These are phyloP conservation scores for Iselma pallidipennis DNA, from an alignment of 2,888 invertebrate genomes.

Conservation along the genomic window DNA sequence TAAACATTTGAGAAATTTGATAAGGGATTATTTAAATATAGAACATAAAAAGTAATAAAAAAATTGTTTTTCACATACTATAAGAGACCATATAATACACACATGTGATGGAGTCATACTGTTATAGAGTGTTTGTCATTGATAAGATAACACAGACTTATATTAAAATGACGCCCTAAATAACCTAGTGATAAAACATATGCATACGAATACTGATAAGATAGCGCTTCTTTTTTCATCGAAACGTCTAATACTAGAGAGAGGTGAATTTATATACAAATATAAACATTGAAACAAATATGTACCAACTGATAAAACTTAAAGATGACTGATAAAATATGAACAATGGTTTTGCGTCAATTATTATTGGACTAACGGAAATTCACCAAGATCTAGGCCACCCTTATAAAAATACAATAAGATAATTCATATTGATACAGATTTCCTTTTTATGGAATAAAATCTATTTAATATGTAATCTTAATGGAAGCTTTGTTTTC, in stretches of 20 bases:
- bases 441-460: too few species aligned
- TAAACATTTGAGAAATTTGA: conserved; percentile 19
- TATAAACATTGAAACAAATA: conserved; percentile 17
- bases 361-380: conserved; percentile 15
- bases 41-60: conserved; percentile 17
- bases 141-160: conserved; percentile 23
- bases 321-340: conserved; percentile 16
- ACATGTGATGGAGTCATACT: conserved; percentile 16
- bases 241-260: conserved; percentile 17
- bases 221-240: conserved; percentile 16
- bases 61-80: conserved; percentile 23
- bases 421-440: too few species aligned
- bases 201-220: conserved; percentile 22
- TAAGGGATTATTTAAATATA: conserved; percentile 9
- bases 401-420: neutral
- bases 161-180: conserved; percentile 28
- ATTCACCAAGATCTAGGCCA: neutral
- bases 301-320: conserved; percentile 19
- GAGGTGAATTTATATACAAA: conserved; percentile 9
- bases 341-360: conserved; percentile 18
- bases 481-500: too few species aligned
- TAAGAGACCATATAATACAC: conserved; percentile 1
- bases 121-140: conserved; percentile 22
- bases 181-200: conserved; percentile 25
- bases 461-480: too few species aligned